These are phyloP conservation scores for Tetragonisca angustula DNA, from an alignment of 2,888 invertebrate genomes.

Conservation along the genomic window DNA sequence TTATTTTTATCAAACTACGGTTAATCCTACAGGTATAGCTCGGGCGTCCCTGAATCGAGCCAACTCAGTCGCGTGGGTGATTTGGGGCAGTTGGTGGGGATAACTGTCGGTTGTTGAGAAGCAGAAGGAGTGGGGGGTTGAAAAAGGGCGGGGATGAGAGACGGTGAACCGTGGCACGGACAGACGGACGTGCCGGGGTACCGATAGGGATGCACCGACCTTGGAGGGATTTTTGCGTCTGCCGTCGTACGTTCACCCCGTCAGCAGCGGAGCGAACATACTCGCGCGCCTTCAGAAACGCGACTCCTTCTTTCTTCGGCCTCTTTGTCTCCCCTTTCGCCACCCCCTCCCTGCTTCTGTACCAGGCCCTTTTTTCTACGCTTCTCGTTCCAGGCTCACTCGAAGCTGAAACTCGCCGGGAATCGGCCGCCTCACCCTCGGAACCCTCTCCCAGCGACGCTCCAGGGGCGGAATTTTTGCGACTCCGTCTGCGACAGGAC, in stretches of 20 bases:
- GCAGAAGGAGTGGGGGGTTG: constrained; percentile 51
- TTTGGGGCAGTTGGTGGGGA: constrained; percentile 60
- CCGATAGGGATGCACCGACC: constrained; percentile 83
- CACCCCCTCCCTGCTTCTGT: constrained; percentile 30
- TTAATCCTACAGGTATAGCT: constrained; percentile 1
- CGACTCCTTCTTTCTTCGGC: constrained; percentile 56
- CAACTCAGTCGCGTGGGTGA: constrained; percentile 78
- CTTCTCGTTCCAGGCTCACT: constrained; percentile 50
- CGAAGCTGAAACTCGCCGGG: constrained; percentile 55
- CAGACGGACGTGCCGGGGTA: constrained; percentile 53
- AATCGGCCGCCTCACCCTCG: constrained; percentile 61
- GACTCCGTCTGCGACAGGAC: constrained; percentile 1
- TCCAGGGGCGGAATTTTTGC: constrained; percentile 47
- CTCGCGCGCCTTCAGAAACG: constrained; percentile 59
- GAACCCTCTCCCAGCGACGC: constrained; percentile 22
- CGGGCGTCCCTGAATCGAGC: constrained; percentile 51
- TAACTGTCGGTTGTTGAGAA: constrained; percentile 28
- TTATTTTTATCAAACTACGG: constrained; percentile 9
- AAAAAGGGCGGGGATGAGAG: constrained; percentile 54
- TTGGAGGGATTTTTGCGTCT: constrained; percentile 84
- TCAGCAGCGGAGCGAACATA: constrained; percentile 61
- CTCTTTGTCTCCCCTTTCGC: constrained; percentile 65
- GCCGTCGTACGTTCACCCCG: constrained; percentile 82
- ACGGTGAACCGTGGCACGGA: constrained; percentile 61
- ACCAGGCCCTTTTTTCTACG: constrained; percentile 53